These are phyloP conservation scores for Rhopilema esculentum DNA, from an alignment of 30 jellyfish, hydroid and myxozoan genomes.

Conservation along the genomic window DNA sequence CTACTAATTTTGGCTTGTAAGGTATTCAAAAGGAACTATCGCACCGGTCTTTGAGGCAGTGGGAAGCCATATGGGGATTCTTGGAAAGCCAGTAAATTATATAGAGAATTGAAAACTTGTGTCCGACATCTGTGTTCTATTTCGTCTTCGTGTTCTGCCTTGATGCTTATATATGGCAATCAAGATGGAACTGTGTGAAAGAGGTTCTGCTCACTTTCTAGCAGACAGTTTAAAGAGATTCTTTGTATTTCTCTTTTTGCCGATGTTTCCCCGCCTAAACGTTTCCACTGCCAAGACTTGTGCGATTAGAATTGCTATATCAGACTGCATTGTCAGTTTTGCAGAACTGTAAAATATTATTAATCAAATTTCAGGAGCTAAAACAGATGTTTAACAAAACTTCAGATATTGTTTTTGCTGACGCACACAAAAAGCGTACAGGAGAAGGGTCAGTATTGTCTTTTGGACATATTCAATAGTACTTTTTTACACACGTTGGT, in stretches of 20 bases:
- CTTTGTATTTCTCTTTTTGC: background rate
- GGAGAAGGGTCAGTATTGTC: slow-evolving; percentile 88
- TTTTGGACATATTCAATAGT: background rate
- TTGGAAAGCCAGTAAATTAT: background rate
- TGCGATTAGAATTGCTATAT: background rate
- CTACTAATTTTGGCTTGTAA: background rate
- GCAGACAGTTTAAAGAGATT: background rate
- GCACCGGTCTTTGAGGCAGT: background rate
- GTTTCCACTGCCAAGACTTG: background rate
- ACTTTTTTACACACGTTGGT: background rate
- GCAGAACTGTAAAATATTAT: background rate
- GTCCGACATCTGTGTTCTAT: background rate
- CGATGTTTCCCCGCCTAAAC: background rate
- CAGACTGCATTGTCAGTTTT: background rate
- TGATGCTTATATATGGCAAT: background rate
- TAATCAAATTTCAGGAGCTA: slow-evolving; percentile 69
- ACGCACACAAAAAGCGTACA: slow-evolving; percentile 82
- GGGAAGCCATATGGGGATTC: background rate
- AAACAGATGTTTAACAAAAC: slow-evolving; percentile 80
- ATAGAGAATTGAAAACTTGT: background rate
- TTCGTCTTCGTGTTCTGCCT: background rate
- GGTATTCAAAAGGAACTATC: background rate
- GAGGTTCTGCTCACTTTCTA: background rate
- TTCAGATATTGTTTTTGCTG: slow-evolving; percentile 87
- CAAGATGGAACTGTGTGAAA: background rate